Percentiles rank a stretch among this genome's conserved stretches.
phyloP scores from a whole-genome alignment of 2,888 invertebrate genomes.

The Leptinotarsa haldemani region DNA sequence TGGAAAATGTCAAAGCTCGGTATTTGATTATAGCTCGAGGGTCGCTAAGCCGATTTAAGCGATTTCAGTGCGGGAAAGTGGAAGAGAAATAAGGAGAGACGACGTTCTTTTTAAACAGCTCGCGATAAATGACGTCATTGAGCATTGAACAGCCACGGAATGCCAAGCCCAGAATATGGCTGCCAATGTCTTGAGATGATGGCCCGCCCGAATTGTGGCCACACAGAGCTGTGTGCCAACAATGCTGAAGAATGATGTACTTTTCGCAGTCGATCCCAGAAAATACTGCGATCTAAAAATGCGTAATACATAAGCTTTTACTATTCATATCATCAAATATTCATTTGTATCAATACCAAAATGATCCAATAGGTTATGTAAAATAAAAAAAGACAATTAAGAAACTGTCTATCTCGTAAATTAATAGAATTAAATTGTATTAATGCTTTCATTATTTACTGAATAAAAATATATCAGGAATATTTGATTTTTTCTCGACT shows the following conservation, averaged over 20 bases:
- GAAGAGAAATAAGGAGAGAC: conserved; percentile 31
- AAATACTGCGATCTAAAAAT: no score
- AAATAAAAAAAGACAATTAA: no score
- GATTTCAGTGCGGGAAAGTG: conserved; percentile 7
- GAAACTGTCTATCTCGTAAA: no score
- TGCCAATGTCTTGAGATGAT: conserved; percentile 53
- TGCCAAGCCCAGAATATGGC: conserved; percentile 58
- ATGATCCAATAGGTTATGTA: no score
- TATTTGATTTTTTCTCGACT: no score
- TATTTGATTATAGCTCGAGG: conserved; percentile 56
- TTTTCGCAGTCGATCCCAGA: no score
- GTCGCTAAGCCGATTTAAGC: conserved; percentile 27
- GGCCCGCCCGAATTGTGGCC: conserved; percentile 49
- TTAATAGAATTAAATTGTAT: no score
- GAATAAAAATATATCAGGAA: no score
- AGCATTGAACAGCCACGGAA: conserved; percentile 56
- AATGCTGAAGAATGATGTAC: neutral
- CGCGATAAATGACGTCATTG: conserved; percentile 62
- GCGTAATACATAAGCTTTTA: no score
- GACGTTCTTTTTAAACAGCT: conserved; percentile 58
- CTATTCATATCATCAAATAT: no score
- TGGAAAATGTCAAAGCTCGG: conserved; percentile 60
- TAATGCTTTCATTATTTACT: no score
- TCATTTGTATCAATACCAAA: no score
- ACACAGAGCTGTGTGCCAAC: conserved; percentile 43